These are phyloP conservation scores for Harpalus rubripes DNA, from an alignment of 2,888 invertebrate genomes.

Conservation along the genomic window DNA sequence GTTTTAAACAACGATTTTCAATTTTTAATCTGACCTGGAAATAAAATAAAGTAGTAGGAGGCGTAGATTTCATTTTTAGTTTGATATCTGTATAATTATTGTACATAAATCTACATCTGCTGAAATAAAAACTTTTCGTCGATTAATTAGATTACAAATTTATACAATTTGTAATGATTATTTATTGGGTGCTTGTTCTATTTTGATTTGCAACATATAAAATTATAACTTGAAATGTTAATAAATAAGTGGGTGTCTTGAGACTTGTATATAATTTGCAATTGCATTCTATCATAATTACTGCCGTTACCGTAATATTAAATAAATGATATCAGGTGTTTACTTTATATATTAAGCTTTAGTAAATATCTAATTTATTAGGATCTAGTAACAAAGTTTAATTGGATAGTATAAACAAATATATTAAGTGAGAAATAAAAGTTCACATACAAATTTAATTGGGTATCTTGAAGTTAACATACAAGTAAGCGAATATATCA, in stretches of 20 bases:
- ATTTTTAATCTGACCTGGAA: conserved; percentile 49
- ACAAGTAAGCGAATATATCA: background rate
- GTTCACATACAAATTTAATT: background rate
- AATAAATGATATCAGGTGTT: conserved; percentile 36
- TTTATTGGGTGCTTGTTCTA: conserved; percentile 25
- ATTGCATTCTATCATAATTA: conserved; percentile 45
- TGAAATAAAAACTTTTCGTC: conserved; percentile 37
- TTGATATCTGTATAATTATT: conserved; percentile 39
- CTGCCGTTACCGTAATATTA: conserved; percentile 24
- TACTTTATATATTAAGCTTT: conserved; percentile 40
- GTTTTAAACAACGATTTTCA: background rate
- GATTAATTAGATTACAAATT: conserved; percentile 50
- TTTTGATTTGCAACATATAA: conserved; percentile 23
- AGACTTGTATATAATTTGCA: conserved; percentile 45
- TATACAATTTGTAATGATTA: conserved; percentile 34
- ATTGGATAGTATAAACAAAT: conserved; percentile 5
- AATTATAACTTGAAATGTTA: conserved; percentile 7
- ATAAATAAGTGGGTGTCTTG: conserved; percentile 39
- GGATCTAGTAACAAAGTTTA: background rate
- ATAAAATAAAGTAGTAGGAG: conserved; percentile 34
- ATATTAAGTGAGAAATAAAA: conserved; percentile 27
- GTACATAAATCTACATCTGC: conserved; percentile 24
- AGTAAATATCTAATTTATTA: conserved; percentile 48
- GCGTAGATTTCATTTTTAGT: conserved; percentile 35
- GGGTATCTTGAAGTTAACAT: background rate